Conservation (phyloP, 1,140 invertebrate genomes). For the Lepidostoma basale region DNA sequence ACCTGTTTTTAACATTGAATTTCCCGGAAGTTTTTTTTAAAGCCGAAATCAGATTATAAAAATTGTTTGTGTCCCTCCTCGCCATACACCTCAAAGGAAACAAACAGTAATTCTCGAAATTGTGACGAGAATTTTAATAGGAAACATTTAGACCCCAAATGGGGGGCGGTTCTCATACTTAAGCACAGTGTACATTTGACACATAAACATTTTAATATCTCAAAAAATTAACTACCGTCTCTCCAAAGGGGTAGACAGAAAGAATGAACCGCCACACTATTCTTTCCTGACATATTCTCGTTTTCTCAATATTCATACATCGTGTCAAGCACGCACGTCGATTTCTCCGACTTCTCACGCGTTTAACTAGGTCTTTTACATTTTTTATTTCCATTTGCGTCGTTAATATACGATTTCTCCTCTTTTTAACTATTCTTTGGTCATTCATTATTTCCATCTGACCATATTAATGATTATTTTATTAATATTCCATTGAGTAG, state of each 20-base stretch:
- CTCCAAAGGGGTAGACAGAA: not conserved
- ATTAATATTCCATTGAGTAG: too few relatives aligned
- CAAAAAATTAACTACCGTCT: not conserved
- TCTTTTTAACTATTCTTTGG: too few relatives aligned
- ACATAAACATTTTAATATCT: not conserved
- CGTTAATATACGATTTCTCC: too few relatives aligned
- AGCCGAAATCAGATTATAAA: constrained; percentile 4
- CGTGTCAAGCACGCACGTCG: not conserved
- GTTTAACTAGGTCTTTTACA: too few relatives aligned
- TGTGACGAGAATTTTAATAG: constrained; percentile 23
- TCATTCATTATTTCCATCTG: too few relatives aligned
- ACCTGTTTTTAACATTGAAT: too few relatives aligned
- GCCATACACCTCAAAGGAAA: constrained; percentile 12
- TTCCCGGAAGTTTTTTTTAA: too few relatives aligned
- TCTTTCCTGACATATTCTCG: not conserved
- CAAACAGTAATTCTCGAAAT: constrained; percentile 15
- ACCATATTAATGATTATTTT: too few relatives aligned
- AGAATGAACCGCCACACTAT: not conserved
- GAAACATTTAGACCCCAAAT: not conserved
- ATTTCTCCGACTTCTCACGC: not conserved
- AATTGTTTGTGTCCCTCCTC: constrained; percentile 1
- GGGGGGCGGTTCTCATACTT: not conserved
- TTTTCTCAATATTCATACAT: not conserved
- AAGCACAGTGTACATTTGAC: not conserved
- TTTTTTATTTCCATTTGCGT: too few relatives aligned